A percentile compares a stretch with the other conserved stretches of the same genome.
Evolutionary conservation across 2,113 vertebrate species (phyloP).

Genomic region (Apus apus): DNA sequence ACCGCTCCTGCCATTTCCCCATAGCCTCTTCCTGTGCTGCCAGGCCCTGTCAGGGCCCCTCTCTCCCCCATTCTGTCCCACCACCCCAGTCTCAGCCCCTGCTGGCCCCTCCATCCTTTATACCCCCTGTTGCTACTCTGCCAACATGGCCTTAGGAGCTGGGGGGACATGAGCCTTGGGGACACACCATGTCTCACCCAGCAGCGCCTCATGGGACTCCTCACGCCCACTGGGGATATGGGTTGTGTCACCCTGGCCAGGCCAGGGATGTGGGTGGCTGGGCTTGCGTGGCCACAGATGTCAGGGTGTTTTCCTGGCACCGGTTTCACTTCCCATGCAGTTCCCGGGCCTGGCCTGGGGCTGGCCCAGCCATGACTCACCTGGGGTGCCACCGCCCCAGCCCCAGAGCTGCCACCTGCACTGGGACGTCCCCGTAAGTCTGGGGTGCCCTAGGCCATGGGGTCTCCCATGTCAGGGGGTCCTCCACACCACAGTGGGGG

Average conservation of each 20-base stretch:
- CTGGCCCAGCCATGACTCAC: background rate
- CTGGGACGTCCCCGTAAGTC: no score
- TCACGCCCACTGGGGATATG: accelerated
- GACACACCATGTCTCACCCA: accelerated
- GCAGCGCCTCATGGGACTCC: accelerated
- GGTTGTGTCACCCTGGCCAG: background rate
- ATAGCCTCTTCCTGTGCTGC: background rate
- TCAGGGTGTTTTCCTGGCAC: background rate
- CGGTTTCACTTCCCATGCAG: background rate
- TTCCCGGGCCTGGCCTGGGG: accelerated
- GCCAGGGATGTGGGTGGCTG: background rate
- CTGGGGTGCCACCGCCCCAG: background rate
- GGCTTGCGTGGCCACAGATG: background rate
- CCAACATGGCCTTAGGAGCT: background rate
- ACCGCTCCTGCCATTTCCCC: background rate
- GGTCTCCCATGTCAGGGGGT: no score
- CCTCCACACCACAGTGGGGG: background rate
- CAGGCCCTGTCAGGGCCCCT: background rate
- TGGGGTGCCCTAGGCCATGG: background rate
- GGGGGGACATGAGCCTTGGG: background rate
- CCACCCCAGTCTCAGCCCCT: no score
- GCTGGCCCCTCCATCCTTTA: accelerated
- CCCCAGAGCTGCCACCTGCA: accelerated
- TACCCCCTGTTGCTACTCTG: accelerated
- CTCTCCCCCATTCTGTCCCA: background rate